A percentile compares a stretch with the other conserved stretches of the same genome.
Conservation (phyloP, 2,888 invertebrate species). For the Drosophila anceps region DNA sequence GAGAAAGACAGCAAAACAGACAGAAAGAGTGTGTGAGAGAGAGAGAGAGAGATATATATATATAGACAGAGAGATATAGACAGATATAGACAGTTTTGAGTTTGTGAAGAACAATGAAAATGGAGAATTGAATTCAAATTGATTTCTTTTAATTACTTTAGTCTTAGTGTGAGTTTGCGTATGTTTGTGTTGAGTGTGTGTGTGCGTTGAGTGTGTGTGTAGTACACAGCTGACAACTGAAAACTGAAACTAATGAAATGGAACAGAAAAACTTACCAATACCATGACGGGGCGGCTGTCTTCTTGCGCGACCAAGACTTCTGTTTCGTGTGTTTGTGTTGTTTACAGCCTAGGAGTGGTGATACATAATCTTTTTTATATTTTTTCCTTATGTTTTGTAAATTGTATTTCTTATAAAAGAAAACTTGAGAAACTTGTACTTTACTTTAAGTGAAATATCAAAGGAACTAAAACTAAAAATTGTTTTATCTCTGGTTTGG, state of each 20-base stretch:
- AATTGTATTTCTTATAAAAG: slow-evolving; percentile 34
- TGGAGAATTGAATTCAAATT: slow-evolving; percentile 15
- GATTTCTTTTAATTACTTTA: not conserved
- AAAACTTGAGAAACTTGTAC: slow-evolving; percentile 20
- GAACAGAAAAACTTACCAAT: slow-evolving; percentile 84
- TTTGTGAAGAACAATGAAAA: slow-evolving; percentile 10
- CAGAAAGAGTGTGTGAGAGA: slow-evolving; percentile 18
- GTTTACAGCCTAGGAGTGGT: slow-evolving; percentile 85
- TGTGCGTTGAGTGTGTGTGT: slow-evolving; percentile 9
- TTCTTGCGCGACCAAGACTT: slow-evolving; percentile 86
- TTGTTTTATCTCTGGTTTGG: slow-evolving; percentile 28
- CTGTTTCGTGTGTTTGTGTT: slow-evolving; percentile 86
- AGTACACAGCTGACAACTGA: slow-evolving; percentile 14
- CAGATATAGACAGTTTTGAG: slow-evolving; percentile 11
- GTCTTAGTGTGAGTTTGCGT: slow-evolving; percentile 17
- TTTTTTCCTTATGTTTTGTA: slow-evolving; percentile 24
- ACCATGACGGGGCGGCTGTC: slow-evolving; percentile 86
- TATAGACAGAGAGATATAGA: slow-evolving; percentile 6
- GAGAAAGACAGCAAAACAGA: slow-evolving; percentile 22
- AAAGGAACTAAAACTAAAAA: slow-evolving; percentile 19
- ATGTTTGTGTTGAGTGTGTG: not conserved
- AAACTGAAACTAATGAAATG: slow-evolving; percentile 29
- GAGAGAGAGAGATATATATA: slow-evolving; percentile 10
- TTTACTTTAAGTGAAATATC: slow-evolving; percentile 27
- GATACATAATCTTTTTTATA: slow-evolving; percentile 71